A percentile compares a stretch with the other conserved stretches of the same genome.
Conservation (phyloP, 2,113 vertebrate species). For the Tragulus kanchil region DNA sequence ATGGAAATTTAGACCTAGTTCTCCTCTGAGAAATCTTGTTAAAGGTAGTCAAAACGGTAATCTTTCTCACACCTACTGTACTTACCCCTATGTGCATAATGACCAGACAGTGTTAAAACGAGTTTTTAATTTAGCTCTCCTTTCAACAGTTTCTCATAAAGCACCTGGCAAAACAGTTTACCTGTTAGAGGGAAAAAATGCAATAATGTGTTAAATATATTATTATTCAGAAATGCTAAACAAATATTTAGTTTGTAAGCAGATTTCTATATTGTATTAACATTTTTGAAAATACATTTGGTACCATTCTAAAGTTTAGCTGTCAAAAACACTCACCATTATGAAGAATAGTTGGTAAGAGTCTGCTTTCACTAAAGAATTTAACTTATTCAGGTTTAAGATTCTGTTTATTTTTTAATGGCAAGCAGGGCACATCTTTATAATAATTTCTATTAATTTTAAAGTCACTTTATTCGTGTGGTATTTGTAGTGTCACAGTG, state of each 20-base stretch:
- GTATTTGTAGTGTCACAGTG: conserved; percentile 60
- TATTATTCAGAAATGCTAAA: conserved; percentile 81
- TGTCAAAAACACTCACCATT: conserved; percentile 71
- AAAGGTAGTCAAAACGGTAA: conserved; percentile 78
- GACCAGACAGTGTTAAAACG: conserved; percentile 80
- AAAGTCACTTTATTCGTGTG: conserved; percentile 66
- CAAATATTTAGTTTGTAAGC: conserved; percentile 86
- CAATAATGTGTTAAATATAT: conserved; percentile 81
- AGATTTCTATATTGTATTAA: conserved; percentile 80
- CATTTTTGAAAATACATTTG: conserved; percentile 82
- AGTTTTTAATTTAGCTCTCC: conserved; percentile 77
- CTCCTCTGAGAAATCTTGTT: conserved; percentile 77
- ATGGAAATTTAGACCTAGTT: conserved; percentile 77
- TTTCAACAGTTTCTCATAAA: conserved; percentile 80
- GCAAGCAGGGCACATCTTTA: conserved; percentile 71
- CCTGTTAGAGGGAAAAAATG: conserved; percentile 77
- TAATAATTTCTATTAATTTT: conserved; percentile 76
- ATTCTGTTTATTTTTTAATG: conserved; percentile 83
- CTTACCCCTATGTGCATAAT: conserved; percentile 72
- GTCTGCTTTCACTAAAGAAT: conserved; percentile 82
- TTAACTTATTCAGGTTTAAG: conserved; percentile 85
- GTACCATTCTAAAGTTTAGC: conserved; percentile 81
- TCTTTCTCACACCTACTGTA: conserved; percentile 74
- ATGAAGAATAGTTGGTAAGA: conserved; percentile 72
- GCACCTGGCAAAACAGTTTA: conserved; percentile 78